A percentile compares a stretch with the other conserved stretches of the same genome.
Conservation (phyloP, 2,888 invertebrate genomes). For the Monochamus alternatus region DNA sequence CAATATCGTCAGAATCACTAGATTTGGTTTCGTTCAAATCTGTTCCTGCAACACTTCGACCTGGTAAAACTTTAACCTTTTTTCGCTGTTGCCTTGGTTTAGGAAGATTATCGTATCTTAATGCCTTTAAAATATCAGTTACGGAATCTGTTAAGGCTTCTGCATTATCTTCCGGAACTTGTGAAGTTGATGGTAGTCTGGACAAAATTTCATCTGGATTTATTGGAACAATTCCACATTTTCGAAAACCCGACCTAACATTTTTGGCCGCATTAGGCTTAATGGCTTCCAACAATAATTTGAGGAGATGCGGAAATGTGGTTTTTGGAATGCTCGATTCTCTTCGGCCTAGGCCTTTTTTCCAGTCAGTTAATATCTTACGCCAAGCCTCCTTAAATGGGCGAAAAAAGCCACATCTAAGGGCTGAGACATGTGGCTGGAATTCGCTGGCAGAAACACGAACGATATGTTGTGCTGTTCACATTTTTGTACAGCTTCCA, state of each 20-base stretch:
- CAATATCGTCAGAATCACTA: conserved; percentile 36
- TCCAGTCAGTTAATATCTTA: conserved; percentile 37
- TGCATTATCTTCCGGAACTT: conserved; percentile 41
- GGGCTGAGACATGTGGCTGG: conserved; percentile 32
- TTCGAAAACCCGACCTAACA: conserved; percentile 21
- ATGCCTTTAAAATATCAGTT: conserved; percentile 35
- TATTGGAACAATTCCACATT: conserved; percentile 30
- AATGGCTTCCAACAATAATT: conserved; percentile 27
- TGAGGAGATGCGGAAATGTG: conserved; percentile 33
- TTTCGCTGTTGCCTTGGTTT: conserved; percentile 41
- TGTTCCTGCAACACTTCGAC: conserved; percentile 43
- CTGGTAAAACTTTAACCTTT: conserved; percentile 41
- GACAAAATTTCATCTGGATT: conserved; percentile 24
- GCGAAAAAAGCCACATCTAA: conserved; percentile 36
- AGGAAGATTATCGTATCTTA: conserved; percentile 35
- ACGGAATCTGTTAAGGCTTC: conserved; percentile 37
- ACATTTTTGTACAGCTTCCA: conserved; percentile 32
- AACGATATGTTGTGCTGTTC: conserved; percentile 38
- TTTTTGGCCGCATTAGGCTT: conserved; percentile 30
- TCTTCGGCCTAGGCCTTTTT: conserved; percentile 34
- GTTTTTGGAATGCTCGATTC: conserved; percentile 27
- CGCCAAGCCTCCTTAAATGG: conserved; percentile 40
- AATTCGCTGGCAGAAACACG: conserved; percentile 40
- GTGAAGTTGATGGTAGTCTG: conserved; percentile 35
- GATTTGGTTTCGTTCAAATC: conserved; percentile 42